Percentiles rank a stretch among this genome's conserved stretches.
These are phyloP conservation scores for Spongilla lacustris DNA, from an alignment of 37 sponge, comb jelly and placozoan genomes.

Conservation along the genomic window DNA sequence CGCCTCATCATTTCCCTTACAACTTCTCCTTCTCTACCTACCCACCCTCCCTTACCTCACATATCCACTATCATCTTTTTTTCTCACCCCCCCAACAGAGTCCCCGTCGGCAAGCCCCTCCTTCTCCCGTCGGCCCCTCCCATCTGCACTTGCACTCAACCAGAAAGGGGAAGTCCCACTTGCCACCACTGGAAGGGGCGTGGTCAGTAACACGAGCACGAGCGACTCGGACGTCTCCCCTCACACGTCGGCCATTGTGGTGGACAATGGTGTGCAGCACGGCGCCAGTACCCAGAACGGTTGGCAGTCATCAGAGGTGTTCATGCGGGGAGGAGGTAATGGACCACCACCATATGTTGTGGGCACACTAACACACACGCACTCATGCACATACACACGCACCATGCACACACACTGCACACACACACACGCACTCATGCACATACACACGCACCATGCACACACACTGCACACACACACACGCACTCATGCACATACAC, in stretches of 20 bases:
- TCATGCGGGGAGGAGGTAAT: not conserved
- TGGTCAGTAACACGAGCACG: constrained; percentile 42
- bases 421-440: too few relatives aligned
- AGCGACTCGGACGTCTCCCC: constrained; percentile 69
- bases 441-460: too few relatives aligned
- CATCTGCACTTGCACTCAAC: not conserved
- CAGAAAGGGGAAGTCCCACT: not conserved
- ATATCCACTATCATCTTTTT: not conserved
- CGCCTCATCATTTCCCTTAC: too few relatives aligned
- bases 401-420: too few relatives aligned
- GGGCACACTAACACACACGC: too few relatives aligned
- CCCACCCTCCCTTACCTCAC: too few relatives aligned
- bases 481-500: too few relatives aligned
- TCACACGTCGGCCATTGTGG: constrained; percentile 63
- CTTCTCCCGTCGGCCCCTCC: not conserved
- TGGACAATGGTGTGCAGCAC: not conserved
- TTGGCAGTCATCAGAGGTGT: constrained; percentile 12
- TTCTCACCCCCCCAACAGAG: not conserved
- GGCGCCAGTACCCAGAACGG: not conserved
- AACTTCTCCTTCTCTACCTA: too few relatives aligned
- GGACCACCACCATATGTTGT: too few relatives aligned
- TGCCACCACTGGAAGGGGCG: not conserved
- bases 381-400: not conserved
- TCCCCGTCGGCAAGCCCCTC: not conserved
- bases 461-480: too few relatives aligned